Base-by-base conservation (phyloP, 1,140 invertebrate species). In the Patella vulgata region DNA sequence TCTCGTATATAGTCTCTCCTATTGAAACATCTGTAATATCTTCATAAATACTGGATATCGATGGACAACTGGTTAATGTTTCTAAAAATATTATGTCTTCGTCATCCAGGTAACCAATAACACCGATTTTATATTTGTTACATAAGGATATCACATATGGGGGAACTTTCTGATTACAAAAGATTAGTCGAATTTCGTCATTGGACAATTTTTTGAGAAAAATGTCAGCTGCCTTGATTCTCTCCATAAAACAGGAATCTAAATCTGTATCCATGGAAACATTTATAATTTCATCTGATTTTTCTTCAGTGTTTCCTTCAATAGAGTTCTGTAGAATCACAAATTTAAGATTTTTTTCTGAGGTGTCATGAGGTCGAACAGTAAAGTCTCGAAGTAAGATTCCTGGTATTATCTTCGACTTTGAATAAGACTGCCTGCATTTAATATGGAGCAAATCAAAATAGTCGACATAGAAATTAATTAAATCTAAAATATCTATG, bases 261-360 rank as follows among this genome's bases (percentile, higher is more conserved):
- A 60, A 5, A 11, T 21, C 28, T 12, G 48, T 43, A 17, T 25
- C 31, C 14, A 14, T 12, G 5, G 25, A 53, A 21, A 53, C 23
- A 11, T 17, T 21, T 14, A 61, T 31, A 2, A 21, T 44, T n/a
- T 30, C 48, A 53, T 61, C 48, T 14, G 21, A 5, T 25, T 52
- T 14, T 33, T 3, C 0, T 9, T 14, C 2, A 2, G 3, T 39
- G 28, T 27, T 40, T 8, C 46, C 48, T 25, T 53, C 48, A 14
- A 61, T 17, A n/a, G 59, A 42, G 31, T 47, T 52, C 23, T 31
- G 36, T 44, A 61, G n/a, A 28, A 53, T 40, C 14, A 61, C 25
- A 44, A 51, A 53, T 30, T 43, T 46, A n/a, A 61, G 27, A n/a
- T 30, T 27, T 14, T 4, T 25, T 3, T 53, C 6, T 30, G 27